phyloP scores from a whole-genome alignment of 2,888 invertebrate genomes.

The Caenorhabditis sp. region DNA sequence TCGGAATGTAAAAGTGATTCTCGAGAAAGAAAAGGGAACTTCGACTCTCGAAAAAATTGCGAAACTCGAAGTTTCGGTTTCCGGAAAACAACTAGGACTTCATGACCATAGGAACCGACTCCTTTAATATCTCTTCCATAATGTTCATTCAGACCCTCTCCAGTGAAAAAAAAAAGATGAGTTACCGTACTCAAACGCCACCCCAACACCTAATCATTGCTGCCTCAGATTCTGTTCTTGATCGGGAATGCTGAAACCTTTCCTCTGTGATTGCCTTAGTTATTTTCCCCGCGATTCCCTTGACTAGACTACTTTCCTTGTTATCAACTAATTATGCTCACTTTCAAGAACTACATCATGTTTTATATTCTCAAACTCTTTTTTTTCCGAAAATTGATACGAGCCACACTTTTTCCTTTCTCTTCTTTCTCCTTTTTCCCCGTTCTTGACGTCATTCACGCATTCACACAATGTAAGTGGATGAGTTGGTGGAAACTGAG shows the following conservation, averaged over 20 bases:
- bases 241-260: slow-evolving; percentile 27
- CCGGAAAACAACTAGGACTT: too few species aligned
- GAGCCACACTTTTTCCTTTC: slow-evolving; percentile 28
- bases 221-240: slow-evolving; percentile 15
- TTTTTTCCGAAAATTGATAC: slow-evolving; percentile 50
- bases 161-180: not conserved
- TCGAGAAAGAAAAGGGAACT: too few species aligned
- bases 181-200: not conserved
- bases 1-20: too few species aligned
- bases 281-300: not conserved
- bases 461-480: slow-evolving; percentile 55
- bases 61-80: too few species aligned
- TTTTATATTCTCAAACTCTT: slow-evolving; percentile 16
- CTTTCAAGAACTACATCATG: slow-evolving; percentile 18
- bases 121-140: too few species aligned
- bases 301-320: slow-evolving; percentile 17
- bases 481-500: slow-evolving; percentile 50
- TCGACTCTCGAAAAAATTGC: too few species aligned
- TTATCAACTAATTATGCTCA: slow-evolving; percentile 24
- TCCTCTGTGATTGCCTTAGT: slow-evolving; percentile 15
- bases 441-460: slow-evolving; percentile 52
- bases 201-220: not conserved
- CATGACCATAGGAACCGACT: too few species aligned
- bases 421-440: slow-evolving; percentile 16
- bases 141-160: not conserved